phyloP scores from a whole-genome alignment of 2,888 invertebrate genomes.

The Sminthurides aquaticus region DNA sequence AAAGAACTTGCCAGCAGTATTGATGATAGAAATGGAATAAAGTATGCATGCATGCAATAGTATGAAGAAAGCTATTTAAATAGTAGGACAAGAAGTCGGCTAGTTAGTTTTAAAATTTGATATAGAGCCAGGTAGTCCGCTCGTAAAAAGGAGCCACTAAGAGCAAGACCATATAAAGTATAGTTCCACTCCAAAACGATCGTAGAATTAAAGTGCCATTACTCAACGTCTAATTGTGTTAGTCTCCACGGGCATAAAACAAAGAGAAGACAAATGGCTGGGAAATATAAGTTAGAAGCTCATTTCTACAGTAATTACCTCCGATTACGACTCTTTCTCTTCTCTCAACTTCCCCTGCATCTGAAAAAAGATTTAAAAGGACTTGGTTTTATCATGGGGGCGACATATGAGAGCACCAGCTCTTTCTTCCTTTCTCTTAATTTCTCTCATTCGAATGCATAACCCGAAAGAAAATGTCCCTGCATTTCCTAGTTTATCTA shows the following conservation, averaged over 20 bases:
- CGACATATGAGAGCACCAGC: conserved; percentile 20
- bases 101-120: conserved; percentile 29
- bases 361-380: conserved; percentile 35
- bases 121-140: conserved; percentile 26
- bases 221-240: conserved; percentile 40
- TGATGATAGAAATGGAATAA: no score
- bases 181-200: conserved; percentile 22
- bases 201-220: conserved; percentile 38
- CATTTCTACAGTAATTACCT: conserved; percentile 42
- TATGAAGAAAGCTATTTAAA: conserved; percentile 10
- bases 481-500: no score
- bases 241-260: conserved; percentile 35
- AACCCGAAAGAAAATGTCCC: no score
- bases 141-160: conserved; percentile 8
- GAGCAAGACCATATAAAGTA: no score
- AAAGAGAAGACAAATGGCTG: conserved; percentile 37
- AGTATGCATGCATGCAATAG: no score
- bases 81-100: conserved; percentile 13
- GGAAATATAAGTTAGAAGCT: conserved; percentile 41
- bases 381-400: conserved; percentile 33
- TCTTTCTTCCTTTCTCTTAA: no score
- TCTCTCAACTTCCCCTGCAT: conserved; percentile 31
- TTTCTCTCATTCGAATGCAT: no score
- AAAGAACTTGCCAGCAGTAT: no score
- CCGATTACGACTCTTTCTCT: conserved; percentile 35